A percentile compares a stretch with the other conserved stretches of the same genome.
Conservation (phyloP, 2,113 vertebrate genomes). For the Pipa parva region DNA sequence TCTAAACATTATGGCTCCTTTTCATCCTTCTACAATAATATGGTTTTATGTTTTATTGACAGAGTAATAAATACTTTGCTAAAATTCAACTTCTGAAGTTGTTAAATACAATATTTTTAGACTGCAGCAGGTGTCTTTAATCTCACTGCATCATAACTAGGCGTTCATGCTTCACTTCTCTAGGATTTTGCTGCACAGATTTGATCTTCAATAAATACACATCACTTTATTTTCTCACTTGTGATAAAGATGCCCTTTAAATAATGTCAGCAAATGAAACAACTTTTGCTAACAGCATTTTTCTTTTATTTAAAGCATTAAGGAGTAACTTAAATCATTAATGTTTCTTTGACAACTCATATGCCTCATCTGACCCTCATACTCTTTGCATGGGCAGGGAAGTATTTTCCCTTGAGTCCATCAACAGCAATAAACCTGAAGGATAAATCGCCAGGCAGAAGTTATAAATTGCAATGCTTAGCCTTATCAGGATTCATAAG, state of each 20-base stretch:
- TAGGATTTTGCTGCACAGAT: slow-evolving; percentile 33
- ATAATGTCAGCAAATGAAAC: slow-evolving; percentile 39
- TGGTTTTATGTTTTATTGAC: slow-evolving; percentile 31
- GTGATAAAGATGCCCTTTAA: slow-evolving; percentile 38
- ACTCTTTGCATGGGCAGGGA: too few relatives aligned
- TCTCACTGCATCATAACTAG: slow-evolving; percentile 36
- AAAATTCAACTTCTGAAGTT: slow-evolving; percentile 22
- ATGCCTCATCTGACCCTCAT: too few relatives aligned
- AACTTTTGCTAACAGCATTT: slow-evolving; percentile 16
- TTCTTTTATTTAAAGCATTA: slow-evolving; percentile 16
- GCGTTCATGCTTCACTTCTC: slow-evolving; percentile 36
- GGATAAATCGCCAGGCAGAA: too few relatives aligned
- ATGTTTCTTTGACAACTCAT: too few relatives aligned
- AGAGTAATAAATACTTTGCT: slow-evolving; percentile 23
- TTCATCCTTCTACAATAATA: slow-evolving; percentile 13
- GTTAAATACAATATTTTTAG: slow-evolving; percentile 36
- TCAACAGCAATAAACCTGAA: too few relatives aligned
- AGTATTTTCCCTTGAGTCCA: too few relatives aligned
- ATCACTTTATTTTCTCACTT: slow-evolving; percentile 20
- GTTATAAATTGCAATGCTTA: too few relatives aligned
- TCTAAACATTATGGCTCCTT: slow-evolving; percentile 22
- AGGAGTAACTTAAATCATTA: slow-evolving; percentile 13
- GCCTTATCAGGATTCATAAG: too few relatives aligned
- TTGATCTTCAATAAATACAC: slow-evolving; percentile 38
- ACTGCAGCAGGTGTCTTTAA: slow-evolving; percentile 40